Evolutionary conservation across 37 sponge, comb jelly and placozoan species (phyloP).

Genomic region (Petrosia ficiformis): DNA sequence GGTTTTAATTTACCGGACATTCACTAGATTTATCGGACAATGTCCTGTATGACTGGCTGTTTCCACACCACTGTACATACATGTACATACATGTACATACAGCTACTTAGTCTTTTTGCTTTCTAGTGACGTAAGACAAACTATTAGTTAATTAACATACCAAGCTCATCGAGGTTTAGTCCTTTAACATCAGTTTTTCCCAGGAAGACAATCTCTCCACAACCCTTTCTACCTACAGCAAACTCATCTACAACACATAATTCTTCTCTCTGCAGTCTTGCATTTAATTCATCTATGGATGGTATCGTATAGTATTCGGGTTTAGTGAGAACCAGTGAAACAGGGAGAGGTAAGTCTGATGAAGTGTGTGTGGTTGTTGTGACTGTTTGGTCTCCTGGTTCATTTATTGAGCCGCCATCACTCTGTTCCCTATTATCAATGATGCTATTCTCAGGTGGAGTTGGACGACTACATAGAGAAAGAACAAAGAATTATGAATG

Average conservation of each 20-base stretch:
- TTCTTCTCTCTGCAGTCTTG: background rate
- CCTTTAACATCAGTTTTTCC: slow-evolving; percentile 72
- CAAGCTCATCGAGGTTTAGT: slow-evolving; percentile 79
- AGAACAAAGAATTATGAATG: background rate
- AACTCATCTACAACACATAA: slow-evolving; percentile 51
- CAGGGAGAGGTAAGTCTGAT: slow-evolving; percentile 5
- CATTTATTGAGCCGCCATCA: no score
- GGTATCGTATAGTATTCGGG: slow-evolving; percentile 73
- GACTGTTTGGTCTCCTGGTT: background rate
- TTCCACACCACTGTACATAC: no score
- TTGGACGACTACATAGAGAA: no score
- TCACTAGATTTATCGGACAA: no score
- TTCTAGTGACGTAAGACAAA: no score
- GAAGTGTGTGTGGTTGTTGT: background rate
- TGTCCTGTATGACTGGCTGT: no score
- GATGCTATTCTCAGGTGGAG: no score
- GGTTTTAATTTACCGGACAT: no score
- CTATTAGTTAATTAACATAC: no score
- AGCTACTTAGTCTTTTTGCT: no score
- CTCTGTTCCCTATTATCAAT: no score
- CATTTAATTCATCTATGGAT: slow-evolving; percentile 43
- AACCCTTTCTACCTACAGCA: slow-evolving; percentile 64
- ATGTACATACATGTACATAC: background rate
- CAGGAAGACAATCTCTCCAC: slow-evolving; percentile 65
- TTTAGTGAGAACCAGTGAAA: slow-evolving; percentile 19